A percentile compares a stretch with the other conserved stretches of the same genome.
phyloP scores from a whole-genome alignment of 2,888 invertebrate species.

The Pristionchus mayeri region DNA sequence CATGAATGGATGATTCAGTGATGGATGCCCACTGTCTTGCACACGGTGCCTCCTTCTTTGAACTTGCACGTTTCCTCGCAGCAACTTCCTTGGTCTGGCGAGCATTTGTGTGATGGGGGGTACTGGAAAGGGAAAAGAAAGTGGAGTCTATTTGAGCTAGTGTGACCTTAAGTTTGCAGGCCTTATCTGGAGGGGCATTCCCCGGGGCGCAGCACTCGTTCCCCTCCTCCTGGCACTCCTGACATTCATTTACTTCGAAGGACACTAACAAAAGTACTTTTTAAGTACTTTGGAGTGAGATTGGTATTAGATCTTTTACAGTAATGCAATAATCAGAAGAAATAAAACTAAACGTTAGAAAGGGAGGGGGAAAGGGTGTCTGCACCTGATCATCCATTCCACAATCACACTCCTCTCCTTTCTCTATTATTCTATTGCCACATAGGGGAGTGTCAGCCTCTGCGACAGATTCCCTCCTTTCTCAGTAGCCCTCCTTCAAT shows the following conservation, averaged over 20 bases:
- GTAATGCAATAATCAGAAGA: too few species aligned
- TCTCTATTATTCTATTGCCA: conserved; percentile 98
- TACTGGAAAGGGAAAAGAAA: background rate
- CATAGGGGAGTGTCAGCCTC: conserved; percentile 84
- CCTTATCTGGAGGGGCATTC: too few species aligned
- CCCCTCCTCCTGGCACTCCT: background rate
- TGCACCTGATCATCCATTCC: conserved; percentile 81
- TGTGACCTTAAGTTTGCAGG: too few species aligned
- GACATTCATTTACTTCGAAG: background rate
- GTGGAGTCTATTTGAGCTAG: background rate
- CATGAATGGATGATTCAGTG: background rate
- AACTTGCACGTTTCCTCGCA: background rate
- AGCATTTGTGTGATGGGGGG: background rate
- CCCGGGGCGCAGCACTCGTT: background rate
- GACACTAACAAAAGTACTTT: background rate
- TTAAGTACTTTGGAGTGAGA: background rate
- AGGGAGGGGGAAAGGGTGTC: too few species aligned
- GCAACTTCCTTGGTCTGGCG: background rate
- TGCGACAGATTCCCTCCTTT: background rate
- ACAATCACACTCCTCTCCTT: conserved; percentile 97
- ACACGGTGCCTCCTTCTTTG: background rate
- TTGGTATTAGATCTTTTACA: too few species aligned
- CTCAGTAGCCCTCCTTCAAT: background rate
- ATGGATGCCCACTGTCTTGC: background rate
- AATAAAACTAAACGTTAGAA: background rate